A percentile compares a stretch with the other conserved stretches of the same genome.
Evolutionary conservation across 2,888 invertebrate species (phyloP).

Genomic region (Venusia cambrica): DNA sequence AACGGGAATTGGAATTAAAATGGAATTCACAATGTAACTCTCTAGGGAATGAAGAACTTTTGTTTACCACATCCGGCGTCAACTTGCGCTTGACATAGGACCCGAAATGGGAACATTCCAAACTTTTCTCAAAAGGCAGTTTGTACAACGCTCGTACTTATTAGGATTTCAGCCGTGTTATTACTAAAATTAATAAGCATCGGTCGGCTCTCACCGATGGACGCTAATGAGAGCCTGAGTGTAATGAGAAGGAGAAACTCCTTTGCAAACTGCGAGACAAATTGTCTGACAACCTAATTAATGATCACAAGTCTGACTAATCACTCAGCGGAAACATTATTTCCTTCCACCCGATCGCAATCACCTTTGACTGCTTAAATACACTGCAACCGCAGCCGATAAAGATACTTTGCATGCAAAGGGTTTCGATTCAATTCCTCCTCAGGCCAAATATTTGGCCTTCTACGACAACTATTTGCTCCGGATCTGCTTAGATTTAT

Average conservation of each 20-base stretch:
- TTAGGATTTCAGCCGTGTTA: constrained; percentile 49
- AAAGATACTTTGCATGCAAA: constrained; percentile 26
- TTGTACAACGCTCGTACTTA: constrained; percentile 48
- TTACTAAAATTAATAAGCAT: constrained; percentile 63
- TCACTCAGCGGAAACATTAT: constrained; percentile 13
- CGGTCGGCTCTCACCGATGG: constrained; percentile 32
- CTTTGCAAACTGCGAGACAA: constrained; percentile 39
- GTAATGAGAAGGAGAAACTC: constrained; percentile 38
- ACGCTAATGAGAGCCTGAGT: constrained; percentile 39
- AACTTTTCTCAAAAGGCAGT: constrained; percentile 58
- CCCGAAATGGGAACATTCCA: constrained; percentile 51
- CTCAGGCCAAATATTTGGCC: constrained; percentile 25
- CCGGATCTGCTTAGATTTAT: constrained; percentile 23
- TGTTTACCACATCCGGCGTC: constrained; percentile 48
- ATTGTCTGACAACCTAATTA: constrained; percentile 33
- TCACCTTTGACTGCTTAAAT: constrained; percentile 15
- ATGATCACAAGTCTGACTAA: constrained; percentile 17
- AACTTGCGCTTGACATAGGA: constrained; percentile 54
- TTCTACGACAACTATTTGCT: constrained; percentile 29
- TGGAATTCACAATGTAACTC: constrained; percentile 33
- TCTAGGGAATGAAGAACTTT: constrained; percentile 47
- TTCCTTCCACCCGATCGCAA: constrained; percentile 10
- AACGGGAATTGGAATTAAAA: constrained; percentile 35
- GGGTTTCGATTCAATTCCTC: constrained; percentile 23
- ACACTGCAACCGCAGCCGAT: constrained; percentile 17